Percentiles rank a stretch among this genome's conserved stretches.
phyloP scores from a whole-genome alignment of 1,140 invertebrate species.

The Aporrectodea caliginosa region DNA sequence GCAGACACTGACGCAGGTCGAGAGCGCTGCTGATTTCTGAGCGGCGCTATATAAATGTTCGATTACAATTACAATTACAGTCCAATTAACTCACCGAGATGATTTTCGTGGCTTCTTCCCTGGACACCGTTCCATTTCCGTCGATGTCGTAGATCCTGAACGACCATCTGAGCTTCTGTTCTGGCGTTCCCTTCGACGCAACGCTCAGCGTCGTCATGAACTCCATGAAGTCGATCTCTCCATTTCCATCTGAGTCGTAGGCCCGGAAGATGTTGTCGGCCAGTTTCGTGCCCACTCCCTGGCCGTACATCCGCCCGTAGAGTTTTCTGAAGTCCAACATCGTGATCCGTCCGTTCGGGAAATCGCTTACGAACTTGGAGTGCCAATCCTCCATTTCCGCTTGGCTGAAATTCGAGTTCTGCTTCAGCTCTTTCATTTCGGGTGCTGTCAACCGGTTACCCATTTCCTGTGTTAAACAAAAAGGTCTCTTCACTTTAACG shows the following conservation, averaged over 20 bases:
- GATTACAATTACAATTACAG: no score
- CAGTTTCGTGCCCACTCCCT: no score
- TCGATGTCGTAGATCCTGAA: conserved; percentile 88
- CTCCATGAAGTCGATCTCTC: conserved; percentile 95
- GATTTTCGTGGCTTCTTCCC: no score
- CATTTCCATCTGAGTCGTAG: conserved; percentile 94
- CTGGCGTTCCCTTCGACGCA: conserved; percentile 61
- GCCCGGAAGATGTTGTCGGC: no score
- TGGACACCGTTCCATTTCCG: conserved; percentile 75
- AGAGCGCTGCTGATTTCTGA: no score
- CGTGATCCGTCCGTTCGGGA: conserved; percentile 13
- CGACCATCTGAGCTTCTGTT: conserved; percentile 86
- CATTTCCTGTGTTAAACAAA: background rate
- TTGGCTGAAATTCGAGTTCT: conserved; percentile 5
- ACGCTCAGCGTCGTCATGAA: conserved; percentile 93
- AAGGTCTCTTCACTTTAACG: no score
- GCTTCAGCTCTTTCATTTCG: background rate
- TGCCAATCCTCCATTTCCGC: conserved; percentile 1
- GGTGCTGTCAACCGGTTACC: background rate
- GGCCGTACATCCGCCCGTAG: background rate
- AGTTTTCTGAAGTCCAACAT: background rate
- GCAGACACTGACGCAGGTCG: no score
- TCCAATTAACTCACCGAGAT: no score
- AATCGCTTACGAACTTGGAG: conserved; percentile 16
- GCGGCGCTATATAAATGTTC: no score